These are phyloP conservation scores for Tympanoctomys barrerae DNA, from an alignment of 2,797 vertebrate species.

Conservation along the genomic window DNA sequence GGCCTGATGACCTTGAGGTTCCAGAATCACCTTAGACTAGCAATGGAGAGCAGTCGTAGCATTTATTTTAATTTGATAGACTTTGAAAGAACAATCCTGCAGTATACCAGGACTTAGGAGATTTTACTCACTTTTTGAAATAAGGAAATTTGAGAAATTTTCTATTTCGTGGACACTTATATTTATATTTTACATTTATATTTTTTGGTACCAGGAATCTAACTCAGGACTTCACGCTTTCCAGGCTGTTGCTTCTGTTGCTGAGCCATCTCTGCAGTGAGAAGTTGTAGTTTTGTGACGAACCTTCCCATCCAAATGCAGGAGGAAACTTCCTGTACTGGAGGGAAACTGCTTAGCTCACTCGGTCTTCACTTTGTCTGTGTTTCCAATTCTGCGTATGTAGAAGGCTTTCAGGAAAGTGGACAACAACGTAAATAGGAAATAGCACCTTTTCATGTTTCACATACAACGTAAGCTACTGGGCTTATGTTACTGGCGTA, in stretches of 20 bases:
- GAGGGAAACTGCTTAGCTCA: neutral
- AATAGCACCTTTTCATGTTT: neutral
- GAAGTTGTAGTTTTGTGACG: neutral
- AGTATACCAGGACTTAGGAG: neutral
- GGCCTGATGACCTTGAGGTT: neutral
- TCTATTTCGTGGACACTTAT: too few species aligned
- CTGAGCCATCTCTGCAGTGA: neutral
- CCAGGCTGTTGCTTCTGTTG: too few species aligned
- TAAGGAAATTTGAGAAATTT: neutral
- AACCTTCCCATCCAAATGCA: neutral
- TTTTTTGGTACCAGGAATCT: too few species aligned
- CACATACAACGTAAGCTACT: neutral
- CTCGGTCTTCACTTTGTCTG: neutral
- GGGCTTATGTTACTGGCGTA: neutral
- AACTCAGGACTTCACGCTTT: too few species aligned
- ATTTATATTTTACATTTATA: too few species aligned
- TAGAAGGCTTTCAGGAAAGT: neutral
- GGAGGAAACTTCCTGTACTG: neutral
- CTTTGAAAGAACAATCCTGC: neutral
- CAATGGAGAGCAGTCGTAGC: neutral
- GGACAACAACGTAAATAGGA: neutral
- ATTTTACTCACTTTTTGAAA: neutral
- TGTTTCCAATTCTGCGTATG: neutral
- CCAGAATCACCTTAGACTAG: neutral
- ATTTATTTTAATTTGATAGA: neutral